phyloP scores from a whole-genome alignment of 1,140 invertebrate species.

The Semibalanus balanoides region DNA sequence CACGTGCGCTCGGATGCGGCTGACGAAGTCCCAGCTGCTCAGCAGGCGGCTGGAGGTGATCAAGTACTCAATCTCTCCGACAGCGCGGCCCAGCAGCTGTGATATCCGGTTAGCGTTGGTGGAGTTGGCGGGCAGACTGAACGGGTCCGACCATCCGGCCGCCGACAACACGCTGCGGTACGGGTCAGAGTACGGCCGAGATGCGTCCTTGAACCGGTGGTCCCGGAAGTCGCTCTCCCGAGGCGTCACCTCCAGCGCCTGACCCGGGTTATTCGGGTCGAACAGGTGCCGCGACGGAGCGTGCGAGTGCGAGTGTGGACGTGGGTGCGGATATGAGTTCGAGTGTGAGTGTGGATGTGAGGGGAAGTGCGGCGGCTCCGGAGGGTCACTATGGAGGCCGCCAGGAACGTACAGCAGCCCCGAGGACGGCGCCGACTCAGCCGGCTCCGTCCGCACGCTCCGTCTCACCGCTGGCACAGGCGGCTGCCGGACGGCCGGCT shows the following conservation, averaged over 20 bases:
- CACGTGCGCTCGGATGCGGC: not conserved
- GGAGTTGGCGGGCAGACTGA: not conserved
- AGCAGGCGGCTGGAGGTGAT: not conserved
- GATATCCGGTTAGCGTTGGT: not conserved
- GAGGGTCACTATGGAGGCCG: not conserved
- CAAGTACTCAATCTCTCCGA: not conserved
- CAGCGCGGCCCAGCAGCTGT: not conserved
- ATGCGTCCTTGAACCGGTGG: not conserved
- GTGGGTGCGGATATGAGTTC: no score
- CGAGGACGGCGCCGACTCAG: no score
- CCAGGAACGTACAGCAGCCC: not conserved
- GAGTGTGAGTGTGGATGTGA: no score
- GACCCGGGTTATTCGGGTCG: not conserved
- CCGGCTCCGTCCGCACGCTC: no score
- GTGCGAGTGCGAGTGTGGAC: no score
- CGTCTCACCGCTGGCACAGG: no score
- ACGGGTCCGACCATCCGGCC: not conserved
- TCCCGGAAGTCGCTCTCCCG: no score
- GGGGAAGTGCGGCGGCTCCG: not conserved
- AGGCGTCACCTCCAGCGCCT: not conserved
- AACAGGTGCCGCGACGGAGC: not conserved
- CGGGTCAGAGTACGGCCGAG: not conserved
- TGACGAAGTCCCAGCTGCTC: not conserved
- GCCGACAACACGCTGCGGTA: no score
- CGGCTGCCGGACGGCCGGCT: no score